Percentiles rank a stretch among this genome's conserved stretches.
These are phyloP conservation scores for Euleptes europaea DNA, from an alignment of 2,113 vertebrate genomes.

Conservation along the genomic window DNA sequence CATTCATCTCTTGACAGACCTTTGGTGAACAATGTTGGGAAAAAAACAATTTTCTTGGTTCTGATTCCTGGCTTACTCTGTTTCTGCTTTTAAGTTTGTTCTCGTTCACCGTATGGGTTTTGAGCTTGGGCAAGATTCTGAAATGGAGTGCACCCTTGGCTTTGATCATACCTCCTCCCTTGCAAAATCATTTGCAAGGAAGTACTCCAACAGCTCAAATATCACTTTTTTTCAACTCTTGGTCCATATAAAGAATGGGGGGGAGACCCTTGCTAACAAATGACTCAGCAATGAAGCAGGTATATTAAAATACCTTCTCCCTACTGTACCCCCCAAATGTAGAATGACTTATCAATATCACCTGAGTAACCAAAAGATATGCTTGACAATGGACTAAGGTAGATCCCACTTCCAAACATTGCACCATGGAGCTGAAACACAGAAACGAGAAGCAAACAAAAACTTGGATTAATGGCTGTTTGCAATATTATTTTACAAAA, in stretches of 20 bases:
- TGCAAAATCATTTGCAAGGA: neutral
- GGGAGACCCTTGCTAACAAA: neutral
- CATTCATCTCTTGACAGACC: too few relatives aligned
- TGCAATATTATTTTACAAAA: neutral
- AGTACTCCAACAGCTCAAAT: neutral
- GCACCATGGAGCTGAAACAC: constrained; percentile 87
- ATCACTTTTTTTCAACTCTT: neutral
- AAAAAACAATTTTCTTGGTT: neutral
- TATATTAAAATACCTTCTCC: neutral
- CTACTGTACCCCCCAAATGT: neutral
- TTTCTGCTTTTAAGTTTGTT: neutral
- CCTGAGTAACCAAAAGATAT: constrained; percentile 97
- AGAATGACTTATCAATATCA: constrained; percentile 65
- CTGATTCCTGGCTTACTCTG: neutral
- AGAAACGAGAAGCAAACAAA: neutral
- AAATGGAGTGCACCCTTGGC: neutral
- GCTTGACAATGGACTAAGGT: constrained; percentile 92
- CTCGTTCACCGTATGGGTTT: too few relatives aligned
- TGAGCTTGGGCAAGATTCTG: neutral
- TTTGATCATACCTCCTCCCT: neutral
- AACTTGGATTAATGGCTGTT: neutral
- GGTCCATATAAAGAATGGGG: rapidly evolving
- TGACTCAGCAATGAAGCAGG: neutral
- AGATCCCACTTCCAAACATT: constrained; percentile 92
- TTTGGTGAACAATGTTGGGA: neutral